phyloP scores from a whole-genome alignment of 1,140 invertebrate species.

The Drosophila bifasciata region DNA sequence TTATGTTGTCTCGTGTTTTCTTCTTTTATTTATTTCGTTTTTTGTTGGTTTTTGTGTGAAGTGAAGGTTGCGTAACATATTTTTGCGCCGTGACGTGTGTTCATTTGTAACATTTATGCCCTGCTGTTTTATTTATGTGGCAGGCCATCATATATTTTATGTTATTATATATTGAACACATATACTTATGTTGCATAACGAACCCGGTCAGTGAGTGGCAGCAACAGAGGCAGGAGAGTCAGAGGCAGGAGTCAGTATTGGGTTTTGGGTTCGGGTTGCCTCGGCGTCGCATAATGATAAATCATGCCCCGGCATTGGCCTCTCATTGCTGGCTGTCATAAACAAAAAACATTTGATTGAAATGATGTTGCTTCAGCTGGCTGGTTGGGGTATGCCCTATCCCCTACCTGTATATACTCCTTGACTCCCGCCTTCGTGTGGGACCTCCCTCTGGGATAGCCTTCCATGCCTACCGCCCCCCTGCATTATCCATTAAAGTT shows the following conservation, averaged over 20 bases:
- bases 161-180: slow-evolving; percentile 75
- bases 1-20: not conserved
- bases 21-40: not conserved
- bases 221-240: not conserved
- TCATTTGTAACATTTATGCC: slow-evolving; percentile 62
- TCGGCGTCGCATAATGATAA: slow-evolving; percentile 62
- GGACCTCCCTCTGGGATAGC: slow-evolving; percentile 23
- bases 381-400: not conserved
- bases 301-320: slow-evolving; percentile 41
- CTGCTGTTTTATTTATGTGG: slow-evolving; percentile 68
- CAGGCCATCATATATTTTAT: slow-evolving; percentile 67
- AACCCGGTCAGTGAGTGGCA: slow-evolving; percentile 17
- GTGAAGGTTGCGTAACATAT: slow-evolving; percentile 25
- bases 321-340: slow-evolving; percentile 56
- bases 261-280: not conserved
- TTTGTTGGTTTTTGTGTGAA: not conserved
- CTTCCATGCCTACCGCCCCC: too few species aligned
- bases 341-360: slow-evolving; percentile 74
- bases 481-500: slow-evolving; percentile 50
- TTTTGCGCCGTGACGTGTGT: slow-evolving; percentile 36
- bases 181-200: slow-evolving; percentile 74
- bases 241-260: not conserved
- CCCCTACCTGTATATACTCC: slow-evolving; percentile 38
- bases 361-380: slow-evolving; percentile 43
- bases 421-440: not conserved